Evolutionary conservation across 1,140 invertebrate species (phyloP).

Genomic region (Tetragonula clypearis): DNA sequence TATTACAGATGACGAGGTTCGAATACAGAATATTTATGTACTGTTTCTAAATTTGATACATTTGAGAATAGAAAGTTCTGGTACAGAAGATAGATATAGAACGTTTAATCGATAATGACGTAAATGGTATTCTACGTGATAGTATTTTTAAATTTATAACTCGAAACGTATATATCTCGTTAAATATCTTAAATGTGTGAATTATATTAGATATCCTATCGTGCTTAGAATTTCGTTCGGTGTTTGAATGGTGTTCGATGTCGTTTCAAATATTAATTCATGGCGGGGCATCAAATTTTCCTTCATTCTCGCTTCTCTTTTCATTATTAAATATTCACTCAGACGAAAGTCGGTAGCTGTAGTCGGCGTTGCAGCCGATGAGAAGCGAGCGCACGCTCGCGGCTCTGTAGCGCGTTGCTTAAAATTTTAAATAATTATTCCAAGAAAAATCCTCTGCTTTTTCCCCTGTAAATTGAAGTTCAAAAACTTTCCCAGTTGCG

Average conservation of each 20-base stretch:
- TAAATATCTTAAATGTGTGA: neutral
- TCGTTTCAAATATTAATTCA: neutral
- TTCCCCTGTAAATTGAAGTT: conserved; percentile 8
- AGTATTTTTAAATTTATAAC: neutral
- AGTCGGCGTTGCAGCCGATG: neutral
- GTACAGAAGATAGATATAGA: neutral
- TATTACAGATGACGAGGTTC: neutral
- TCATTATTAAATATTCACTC: conserved; percentile 5
- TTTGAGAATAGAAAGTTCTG: neutral
- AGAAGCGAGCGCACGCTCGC: neutral
- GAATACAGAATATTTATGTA: neutral
- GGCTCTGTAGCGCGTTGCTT: neutral
- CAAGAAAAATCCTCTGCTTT: conserved; percentile 20
- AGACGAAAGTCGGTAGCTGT: too few species aligned
- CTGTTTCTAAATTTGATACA: neutral
- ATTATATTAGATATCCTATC: too few species aligned
- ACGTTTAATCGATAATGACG: neutral
- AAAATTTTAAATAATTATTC: conserved; percentile 48
- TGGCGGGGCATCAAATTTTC: neutral
- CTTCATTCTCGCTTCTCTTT: neutral
- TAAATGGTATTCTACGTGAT: neutral
- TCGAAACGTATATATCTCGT: too few species aligned
- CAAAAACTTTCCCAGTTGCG: neutral
- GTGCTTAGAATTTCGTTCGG: neutral
- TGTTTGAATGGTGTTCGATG: neutral